Conservation (phyloP, 92 coral and sea anemone genomes). For the Phymanthus crucifer region DNA sequence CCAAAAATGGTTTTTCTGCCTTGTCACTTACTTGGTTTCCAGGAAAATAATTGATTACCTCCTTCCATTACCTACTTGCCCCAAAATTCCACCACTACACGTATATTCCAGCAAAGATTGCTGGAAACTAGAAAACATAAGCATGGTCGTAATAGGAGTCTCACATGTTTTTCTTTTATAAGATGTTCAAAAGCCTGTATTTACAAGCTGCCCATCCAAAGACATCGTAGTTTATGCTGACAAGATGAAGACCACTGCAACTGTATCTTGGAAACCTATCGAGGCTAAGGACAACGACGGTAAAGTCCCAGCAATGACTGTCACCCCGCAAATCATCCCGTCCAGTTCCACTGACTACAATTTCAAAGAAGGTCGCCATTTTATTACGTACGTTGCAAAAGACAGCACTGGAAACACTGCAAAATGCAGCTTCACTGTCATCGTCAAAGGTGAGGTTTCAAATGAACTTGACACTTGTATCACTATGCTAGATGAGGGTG, state of each 20-base stretch:
- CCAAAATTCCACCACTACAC: too few species aligned
- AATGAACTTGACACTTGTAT: too few species aligned
- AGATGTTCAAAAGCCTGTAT: slow-evolving; percentile 14
- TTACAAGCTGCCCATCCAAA: slow-evolving; percentile 6
- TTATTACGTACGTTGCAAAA: slow-evolving; percentile 36
- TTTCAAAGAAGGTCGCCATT: slow-evolving; percentile 39
- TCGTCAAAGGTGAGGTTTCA: slow-evolving; percentile 37
- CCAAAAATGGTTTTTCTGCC: too few species aligned
- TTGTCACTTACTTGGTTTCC: too few species aligned
- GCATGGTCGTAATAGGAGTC: too few species aligned
- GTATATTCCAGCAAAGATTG: too few species aligned
- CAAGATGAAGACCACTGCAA: slow-evolving; percentile 40
- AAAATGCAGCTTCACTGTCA: slow-evolving; percentile 26
- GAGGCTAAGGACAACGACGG: slow-evolving; percentile 42
- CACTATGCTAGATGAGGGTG: too few species aligned
- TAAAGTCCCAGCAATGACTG: slow-evolving; percentile 13
- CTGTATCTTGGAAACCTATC: slow-evolving; percentile 38
- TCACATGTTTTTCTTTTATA: too few species aligned
- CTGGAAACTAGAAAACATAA: too few species aligned
- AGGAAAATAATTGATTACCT: too few species aligned
- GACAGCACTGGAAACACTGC: slow-evolving; percentile 26
- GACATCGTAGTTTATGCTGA: slow-evolving; percentile 30
- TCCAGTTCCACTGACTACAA: slow-evolving; percentile 25
- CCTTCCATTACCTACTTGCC: too few species aligned
- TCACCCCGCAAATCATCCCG: slow-evolving; percentile 16